Percentiles rank a stretch among this genome's conserved stretches.
phyloP scores from a whole-genome alignment of 2,113 vertebrate species.

The Gadus macrocephalus region DNA sequence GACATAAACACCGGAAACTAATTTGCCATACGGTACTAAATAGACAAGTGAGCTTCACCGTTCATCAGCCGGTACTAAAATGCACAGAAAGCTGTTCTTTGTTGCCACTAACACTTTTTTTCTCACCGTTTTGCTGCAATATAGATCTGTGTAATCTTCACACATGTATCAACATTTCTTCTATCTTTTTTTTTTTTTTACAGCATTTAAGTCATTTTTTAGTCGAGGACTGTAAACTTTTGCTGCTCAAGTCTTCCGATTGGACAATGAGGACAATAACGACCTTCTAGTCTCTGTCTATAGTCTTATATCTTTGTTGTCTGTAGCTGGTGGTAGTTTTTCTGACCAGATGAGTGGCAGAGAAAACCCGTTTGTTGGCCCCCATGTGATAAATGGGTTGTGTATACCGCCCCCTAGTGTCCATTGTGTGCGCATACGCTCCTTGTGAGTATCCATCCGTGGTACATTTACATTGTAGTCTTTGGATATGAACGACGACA shows the following conservation, averaged over 20 bases:
- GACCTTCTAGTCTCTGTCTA: slow-evolving; percentile 52
- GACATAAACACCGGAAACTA: no score
- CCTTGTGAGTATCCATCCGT: slow-evolving; percentile 16
- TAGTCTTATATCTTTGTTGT: slow-evolving; percentile 37
- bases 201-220: slow-evolving; percentile 35
- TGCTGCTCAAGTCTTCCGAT: slow-evolving; percentile 54
- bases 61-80: slow-evolving; percentile 8
- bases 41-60: slow-evolving; percentile 7
- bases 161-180: background rate
- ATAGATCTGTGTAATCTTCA: background rate
- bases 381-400: slow-evolving; percentile 45
- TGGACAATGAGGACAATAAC: slow-evolving; percentile 23
- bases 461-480: slow-evolving; percentile 25
- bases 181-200: slow-evolving; percentile 2
- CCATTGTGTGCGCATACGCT: slow-evolving; percentile 40
- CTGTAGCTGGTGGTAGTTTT: slow-evolving; percentile 26
- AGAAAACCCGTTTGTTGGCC: slow-evolving; percentile 39
- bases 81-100: no score
- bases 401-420: slow-evolving; percentile 55
- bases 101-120: no score
- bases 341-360: background rate
- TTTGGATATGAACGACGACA: slow-evolving; percentile 10
- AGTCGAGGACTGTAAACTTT: slow-evolving; percentile 23
- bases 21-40: background rate
- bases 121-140: background rate